phyloP scores from a whole-genome alignment of 2,113 vertebrate species.

The Poeciliopsis turrubarensis region DNA sequence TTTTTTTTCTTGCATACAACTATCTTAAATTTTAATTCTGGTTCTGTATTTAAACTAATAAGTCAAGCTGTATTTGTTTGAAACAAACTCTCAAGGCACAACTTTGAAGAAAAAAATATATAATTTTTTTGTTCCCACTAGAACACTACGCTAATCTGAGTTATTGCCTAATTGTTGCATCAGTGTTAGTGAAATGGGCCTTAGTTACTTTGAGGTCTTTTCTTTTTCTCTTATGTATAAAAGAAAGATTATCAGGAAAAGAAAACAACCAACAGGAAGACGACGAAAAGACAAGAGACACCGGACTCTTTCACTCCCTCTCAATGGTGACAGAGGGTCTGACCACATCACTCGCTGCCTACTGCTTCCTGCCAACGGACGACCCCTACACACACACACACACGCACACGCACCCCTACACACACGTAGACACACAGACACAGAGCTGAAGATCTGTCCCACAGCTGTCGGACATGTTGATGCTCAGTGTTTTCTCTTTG shows the following conservation, averaged over 20 bases:
- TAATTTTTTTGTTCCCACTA: neutral
- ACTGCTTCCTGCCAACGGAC: slow-evolving; percentile 86
- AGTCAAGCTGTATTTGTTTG: too few species aligned
- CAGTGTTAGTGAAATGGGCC: slow-evolving; percentile 25
- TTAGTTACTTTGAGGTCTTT: slow-evolving; percentile 6
- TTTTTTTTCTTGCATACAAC: neutral
- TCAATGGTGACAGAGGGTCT: slow-evolving; percentile 87
- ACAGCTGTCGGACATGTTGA: slow-evolving; percentile 76
- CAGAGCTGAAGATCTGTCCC: slow-evolving; percentile 73
- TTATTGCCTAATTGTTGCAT: neutral
- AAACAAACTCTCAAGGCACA: neutral
- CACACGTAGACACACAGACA: slow-evolving; percentile 52
- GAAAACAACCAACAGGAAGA: slow-evolving; percentile 65
- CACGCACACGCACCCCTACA: slow-evolving; percentile 48
- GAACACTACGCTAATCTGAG: neutral
- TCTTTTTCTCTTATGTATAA: slow-evolving; percentile 3
- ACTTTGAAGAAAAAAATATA: neutral
- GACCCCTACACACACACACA: slow-evolving; percentile 72
- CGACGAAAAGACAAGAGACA: slow-evolving; percentile 37
- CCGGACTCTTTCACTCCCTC: slow-evolving; percentile 57
- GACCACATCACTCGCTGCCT: slow-evolving; percentile 93
- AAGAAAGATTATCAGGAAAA: slow-evolving; percentile 63
- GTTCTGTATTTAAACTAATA: neutral
- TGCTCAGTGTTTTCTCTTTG: slow-evolving; percentile 45
- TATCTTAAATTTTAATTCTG: neutral